phyloP scores from a whole-genome alignment of 1,140 invertebrate genomes.

The Centruroides vittatus region DNA sequence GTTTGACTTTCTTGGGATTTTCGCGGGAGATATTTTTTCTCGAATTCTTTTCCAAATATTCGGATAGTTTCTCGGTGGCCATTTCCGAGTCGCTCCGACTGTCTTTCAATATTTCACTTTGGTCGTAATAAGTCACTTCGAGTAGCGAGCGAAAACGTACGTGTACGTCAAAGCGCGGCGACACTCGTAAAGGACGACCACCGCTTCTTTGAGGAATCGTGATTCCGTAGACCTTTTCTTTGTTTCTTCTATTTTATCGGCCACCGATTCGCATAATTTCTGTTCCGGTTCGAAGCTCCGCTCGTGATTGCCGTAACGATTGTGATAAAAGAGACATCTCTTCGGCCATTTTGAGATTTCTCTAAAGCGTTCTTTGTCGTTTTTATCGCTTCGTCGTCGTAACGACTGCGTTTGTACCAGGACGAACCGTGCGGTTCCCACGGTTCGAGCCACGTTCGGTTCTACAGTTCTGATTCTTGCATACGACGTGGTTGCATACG shows the following conservation, averaged over 20 bases:
- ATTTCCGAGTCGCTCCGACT: slow-evolving; percentile 97
- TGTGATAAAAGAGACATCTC: slow-evolving; percentile 95
- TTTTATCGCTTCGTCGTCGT: slow-evolving; percentile 92
- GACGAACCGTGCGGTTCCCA: slow-evolving; percentile 75
- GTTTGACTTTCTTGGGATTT: slow-evolving; percentile 94
- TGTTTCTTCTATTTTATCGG: slow-evolving; percentile 99
- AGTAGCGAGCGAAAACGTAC: slow-evolving; percentile 97
- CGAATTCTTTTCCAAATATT: slow-evolving; percentile 86
- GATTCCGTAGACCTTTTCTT: slow-evolving; percentile 99
- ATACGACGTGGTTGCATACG: slow-evolving; percentile 98
- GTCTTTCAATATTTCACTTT: slow-evolving; percentile 95
- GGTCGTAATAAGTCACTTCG: slow-evolving; percentile 80
- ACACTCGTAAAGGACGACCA: slow-evolving; percentile 94
- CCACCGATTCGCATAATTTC: slow-evolving; percentile 82
- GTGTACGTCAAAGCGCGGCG: slow-evolving; percentile 97
- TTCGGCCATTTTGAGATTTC: slow-evolving; percentile 71
- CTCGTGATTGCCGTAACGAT: slow-evolving; percentile 99
- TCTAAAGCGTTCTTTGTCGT: slow-evolving; percentile 91
- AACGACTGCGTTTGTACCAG: slow-evolving; percentile 74
- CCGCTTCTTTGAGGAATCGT: slow-evolving; percentile 67
- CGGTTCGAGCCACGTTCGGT: slow-evolving; percentile 91
- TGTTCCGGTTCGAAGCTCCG: slow-evolving; percentile 95
- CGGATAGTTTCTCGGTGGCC: slow-evolving; percentile 89
- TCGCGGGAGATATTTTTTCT: slow-evolving; percentile 64
- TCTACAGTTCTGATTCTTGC: slow-evolving; percentile 96